Conservation (phyloP, 2,888 invertebrate genomes). For the Leptura quadrifasciata region DNA sequence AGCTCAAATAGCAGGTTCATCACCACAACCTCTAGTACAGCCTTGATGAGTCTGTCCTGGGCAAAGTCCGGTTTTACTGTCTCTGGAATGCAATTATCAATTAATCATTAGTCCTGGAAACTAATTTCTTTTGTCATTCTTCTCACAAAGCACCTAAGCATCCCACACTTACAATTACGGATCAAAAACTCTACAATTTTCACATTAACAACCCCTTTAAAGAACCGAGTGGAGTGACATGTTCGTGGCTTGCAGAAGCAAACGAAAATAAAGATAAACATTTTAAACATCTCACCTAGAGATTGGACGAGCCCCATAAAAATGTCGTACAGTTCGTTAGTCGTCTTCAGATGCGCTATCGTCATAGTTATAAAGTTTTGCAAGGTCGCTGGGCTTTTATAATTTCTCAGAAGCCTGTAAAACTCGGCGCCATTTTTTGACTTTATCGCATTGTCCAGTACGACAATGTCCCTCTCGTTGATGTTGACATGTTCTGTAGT, state of each 20-base stretch:
- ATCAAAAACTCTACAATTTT: no score
- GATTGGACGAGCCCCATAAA: constrained; percentile 50
- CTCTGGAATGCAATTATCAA: constrained; percentile 50
- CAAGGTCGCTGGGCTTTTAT: constrained; percentile 52
- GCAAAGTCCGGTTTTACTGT: constrained; percentile 42
- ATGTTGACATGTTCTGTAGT: constrained; percentile 46
- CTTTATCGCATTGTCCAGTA: constrained; percentile 51
- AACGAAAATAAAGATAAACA: no score
- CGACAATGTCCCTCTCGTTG: constrained; percentile 53
- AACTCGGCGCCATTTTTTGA: constrained; percentile 48
- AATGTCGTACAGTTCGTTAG: constrained; percentile 36
- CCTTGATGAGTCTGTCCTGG: constrained; percentile 47
- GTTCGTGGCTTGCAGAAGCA: no score
- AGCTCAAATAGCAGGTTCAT: constrained; percentile 58
- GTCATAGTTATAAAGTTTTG: constrained; percentile 61
- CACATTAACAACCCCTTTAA: no score
- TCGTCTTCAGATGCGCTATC: constrained; percentile 53
- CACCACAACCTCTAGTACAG: constrained; percentile 58
- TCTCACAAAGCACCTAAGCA: no score
- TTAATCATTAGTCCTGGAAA: no score
- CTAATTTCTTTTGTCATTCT: no score
- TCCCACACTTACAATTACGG: no score
- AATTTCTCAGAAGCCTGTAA: constrained; percentile 52
- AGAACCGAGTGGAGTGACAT: no score
- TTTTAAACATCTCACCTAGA: constrained; percentile 51